Evolutionary conservation across 1,140 invertebrate species (phyloP), one percentile per base, ranked within the genome.

Genomic region (Neomicropteryx cornuta): DNA sequence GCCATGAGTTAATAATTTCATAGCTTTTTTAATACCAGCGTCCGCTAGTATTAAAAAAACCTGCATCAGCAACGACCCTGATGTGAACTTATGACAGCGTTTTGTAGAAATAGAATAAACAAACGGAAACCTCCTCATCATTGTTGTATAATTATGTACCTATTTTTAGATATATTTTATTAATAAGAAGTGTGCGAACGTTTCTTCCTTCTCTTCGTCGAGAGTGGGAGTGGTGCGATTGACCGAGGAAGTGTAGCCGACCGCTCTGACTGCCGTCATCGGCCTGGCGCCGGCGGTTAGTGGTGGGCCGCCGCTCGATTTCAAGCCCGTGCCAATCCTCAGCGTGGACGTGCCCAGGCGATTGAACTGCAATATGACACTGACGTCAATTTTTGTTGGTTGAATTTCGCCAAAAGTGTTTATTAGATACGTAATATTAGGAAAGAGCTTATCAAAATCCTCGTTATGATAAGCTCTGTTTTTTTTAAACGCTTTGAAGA

Each of bases 251-350:
- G 87, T 93, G 57, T 92, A 97, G 3, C 95, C 94, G 27, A 89
- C 94, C 8, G 88, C 93, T 39, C 87, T 70, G n/a, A 97, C 87
- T 16, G 93, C 93, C 8, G 95, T 97, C 73, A 96, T 91, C 6
- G 94, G 94, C 40, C 94, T 70, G 74, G 62, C 52, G 46, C 38
- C 21, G 23, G 57, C 58, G 3, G 61, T 64, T 14, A 41, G 41
- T 36, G 38, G 30, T n/a, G 41, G 34, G 19, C 57, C 58, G 6
- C 52, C 56, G 5, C 61, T 54, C 0, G 61, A 56, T n/a, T n/a
- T n/a, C n/a, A n/a, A n/a, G n/a, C 27, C 39, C 5, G 45, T 42
- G 11, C 44, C 48, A 5, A 49, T 54, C 6, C 57, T 58, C 29
- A 59, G 43, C 32, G 48, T 53, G 10, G 56, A 56, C 2, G 65